Evolutionary conservation across 2,888 invertebrate genomes (phyloP), one percentile per base, ranked within the genome.

Genomic region (Conomelus anceps): DNA sequence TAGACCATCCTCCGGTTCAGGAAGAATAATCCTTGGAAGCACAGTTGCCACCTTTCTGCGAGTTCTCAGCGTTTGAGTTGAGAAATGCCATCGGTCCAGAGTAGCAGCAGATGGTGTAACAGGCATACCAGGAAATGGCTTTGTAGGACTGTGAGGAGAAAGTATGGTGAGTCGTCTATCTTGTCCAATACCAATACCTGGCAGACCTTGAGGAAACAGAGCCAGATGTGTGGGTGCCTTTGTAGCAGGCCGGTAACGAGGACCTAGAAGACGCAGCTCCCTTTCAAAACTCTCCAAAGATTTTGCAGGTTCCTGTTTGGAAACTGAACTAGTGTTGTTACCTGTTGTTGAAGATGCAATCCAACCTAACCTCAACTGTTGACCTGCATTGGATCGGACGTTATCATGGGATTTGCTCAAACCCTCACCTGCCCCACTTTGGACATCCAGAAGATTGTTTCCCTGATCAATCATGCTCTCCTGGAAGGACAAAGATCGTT

Each of bases 71-170:
- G 95, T 95, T 89, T 94, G 93, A 90, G 93, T 92, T 23, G 91
- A 87, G 90, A 91, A 91, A 85, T 88, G 91, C 90, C 89, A 90
- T 41, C 89, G 85, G 84, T 90, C 91, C 20, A 89, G 22, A 22
- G 89, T 89, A 41, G 89, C 89, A 89, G 91, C 91, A 13, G 91
- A 91, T 0, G 92, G 91, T 89, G 94, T 92, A 23, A 94, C 94
- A 22, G 95, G 93, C 89, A 95, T 95, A 41, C 94, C 93, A 88
- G 95, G 94, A 93, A 95, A 95, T 92, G 95, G 94, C 91, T 96
- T 94, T 92, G 96, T 94, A 0, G 97, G 97, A 92, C 96, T 96
- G 93, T 96, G 96, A 0, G 96, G 96, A 91, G 97, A 97, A 90
- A 97, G 94, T 90, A 97, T 97, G 84, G 97, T 97, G 88, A 97